phyloP scores from a whole-genome alignment of 2,113 vertebrate genomes.

The Opisthocomus hoazin region DNA sequence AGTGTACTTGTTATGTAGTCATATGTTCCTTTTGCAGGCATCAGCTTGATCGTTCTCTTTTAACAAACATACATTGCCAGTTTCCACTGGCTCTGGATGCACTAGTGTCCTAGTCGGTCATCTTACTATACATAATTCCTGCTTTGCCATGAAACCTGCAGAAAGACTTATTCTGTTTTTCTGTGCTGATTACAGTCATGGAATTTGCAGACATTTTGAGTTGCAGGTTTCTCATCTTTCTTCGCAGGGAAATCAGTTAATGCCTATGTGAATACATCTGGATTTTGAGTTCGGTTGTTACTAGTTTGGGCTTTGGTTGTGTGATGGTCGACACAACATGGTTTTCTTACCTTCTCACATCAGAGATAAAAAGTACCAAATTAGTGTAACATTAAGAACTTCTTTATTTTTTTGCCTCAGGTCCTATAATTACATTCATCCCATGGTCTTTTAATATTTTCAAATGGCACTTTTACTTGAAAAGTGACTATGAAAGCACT shows the following conservation, averaged over 20 bases:
- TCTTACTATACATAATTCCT: background rate
- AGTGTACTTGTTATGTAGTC: background rate
- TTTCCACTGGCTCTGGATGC: background rate
- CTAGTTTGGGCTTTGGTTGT: background rate
- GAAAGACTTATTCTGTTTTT: background rate
- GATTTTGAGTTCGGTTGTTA: background rate
- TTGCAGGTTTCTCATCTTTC: background rate
- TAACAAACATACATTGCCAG: background rate
- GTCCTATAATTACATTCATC: background rate
- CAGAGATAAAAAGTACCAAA: background rate
- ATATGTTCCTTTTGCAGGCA: background rate
- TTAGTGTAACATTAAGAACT: background rate
- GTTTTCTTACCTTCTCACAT: background rate
- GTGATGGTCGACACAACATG: background rate
- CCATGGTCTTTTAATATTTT: background rate
- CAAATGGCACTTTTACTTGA: background rate
- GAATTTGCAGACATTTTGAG: background rate
- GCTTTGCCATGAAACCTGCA: background rate
- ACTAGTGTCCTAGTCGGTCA: background rate
- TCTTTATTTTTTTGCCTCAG: background rate
- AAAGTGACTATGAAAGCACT: background rate
- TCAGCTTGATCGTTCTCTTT: background rate
- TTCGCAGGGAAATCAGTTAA: background rate
- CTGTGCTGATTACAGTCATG: background rate
- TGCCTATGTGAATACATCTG: background rate